Conservation (phyloP, 2,113 vertebrate species). For the Pandion haliaetus region DNA sequence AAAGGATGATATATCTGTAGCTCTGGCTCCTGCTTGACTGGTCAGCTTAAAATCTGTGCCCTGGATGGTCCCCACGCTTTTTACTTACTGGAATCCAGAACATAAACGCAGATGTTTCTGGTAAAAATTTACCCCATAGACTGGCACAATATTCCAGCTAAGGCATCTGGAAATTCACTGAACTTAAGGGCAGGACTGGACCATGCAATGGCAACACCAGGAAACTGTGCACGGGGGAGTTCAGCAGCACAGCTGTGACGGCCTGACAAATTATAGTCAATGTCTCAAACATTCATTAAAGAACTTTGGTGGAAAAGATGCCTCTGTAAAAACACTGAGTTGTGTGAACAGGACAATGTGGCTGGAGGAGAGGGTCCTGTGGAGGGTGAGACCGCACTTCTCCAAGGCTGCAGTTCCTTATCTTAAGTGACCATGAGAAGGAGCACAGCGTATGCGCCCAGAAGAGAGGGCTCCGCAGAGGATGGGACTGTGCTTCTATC, state of each 20-base stretch:
- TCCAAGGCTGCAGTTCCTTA: too few relatives aligned
- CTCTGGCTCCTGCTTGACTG: background rate
- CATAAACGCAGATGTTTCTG: background rate
- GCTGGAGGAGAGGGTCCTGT: too few relatives aligned
- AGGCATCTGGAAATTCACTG: background rate
- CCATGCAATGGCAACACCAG: background rate
- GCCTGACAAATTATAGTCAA: too few relatives aligned
- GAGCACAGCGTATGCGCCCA: too few relatives aligned
- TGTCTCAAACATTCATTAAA: too few relatives aligned
- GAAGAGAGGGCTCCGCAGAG: too few relatives aligned
- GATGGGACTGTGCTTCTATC: too few relatives aligned
- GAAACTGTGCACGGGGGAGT: background rate
- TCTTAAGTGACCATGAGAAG: too few relatives aligned
- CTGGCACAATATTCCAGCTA: background rate
- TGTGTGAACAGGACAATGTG: too few relatives aligned
- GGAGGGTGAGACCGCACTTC: too few relatives aligned
- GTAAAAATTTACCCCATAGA: background rate
- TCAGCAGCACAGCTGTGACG: accelerated
- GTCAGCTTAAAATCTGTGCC: background rate
- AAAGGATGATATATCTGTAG: accelerated
- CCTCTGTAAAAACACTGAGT: too few relatives aligned
- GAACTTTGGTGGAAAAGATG: too few relatives aligned
- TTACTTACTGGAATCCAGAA: background rate
- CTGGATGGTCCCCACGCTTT: background rate
- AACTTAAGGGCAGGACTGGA: background rate